Evolutionary conservation across 2,113 vertebrate species (phyloP).

Genomic region (Varanus salvator): DNA sequence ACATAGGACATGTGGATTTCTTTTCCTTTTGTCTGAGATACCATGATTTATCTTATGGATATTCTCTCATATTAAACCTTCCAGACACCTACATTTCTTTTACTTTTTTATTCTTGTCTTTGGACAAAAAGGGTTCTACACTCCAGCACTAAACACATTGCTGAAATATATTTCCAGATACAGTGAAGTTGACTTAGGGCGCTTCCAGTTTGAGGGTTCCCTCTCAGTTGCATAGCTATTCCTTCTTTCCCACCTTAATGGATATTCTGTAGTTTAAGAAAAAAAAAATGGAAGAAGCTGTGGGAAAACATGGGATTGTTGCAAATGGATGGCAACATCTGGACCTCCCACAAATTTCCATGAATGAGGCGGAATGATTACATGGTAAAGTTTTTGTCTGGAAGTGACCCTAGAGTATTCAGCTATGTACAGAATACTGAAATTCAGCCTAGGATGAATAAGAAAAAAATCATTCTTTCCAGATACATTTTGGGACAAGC

Average conservation of each 20-base stretch:
- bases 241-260: too few relatives aligned
- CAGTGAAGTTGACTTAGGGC: not conserved
- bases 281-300: too few relatives aligned
- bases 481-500: not conserved
- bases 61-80: not conserved
- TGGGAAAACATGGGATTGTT: too few relatives aligned
- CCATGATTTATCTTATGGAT: not conserved
- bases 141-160: not conserved
- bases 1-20: not conserved
- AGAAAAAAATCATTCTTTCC: not conserved
- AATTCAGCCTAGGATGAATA: conserved; percentile 2
- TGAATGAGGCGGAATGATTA: too few relatives aligned
- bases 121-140: not conserved
- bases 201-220: too few relatives aligned
- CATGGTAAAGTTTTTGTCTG: too few relatives aligned
- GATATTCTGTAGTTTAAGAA: not conserved
- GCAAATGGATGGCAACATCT: too few relatives aligned
- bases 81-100: not conserved
- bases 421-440: not conserved
- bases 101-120: not conserved
- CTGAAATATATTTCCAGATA: not conserved
- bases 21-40: not conserved
- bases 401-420: not conserved
- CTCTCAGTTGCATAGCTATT: too few relatives aligned
- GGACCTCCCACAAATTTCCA: too few relatives aligned